Conservation (phyloP, 2,113 vertebrate species). For the Glareola pratincola region DNA sequence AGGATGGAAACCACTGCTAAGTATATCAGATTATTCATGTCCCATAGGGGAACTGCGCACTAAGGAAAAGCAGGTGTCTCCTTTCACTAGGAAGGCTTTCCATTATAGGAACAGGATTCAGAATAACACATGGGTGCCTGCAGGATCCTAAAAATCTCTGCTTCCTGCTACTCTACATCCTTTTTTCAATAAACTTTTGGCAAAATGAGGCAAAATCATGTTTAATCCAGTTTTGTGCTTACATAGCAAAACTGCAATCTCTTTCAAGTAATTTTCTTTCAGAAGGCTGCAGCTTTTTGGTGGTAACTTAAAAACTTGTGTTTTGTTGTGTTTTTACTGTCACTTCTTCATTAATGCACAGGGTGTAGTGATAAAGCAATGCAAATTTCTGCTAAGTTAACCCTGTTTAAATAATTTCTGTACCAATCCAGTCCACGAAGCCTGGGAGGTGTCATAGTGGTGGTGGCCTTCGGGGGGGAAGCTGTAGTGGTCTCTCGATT, state of each 20-base stretch:
- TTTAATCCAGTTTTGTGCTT: neutral
- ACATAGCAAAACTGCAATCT: neutral
- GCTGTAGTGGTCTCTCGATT: neutral
- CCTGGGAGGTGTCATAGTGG: neutral
- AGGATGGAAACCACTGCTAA: conserved; percentile 13
- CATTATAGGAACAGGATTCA: neutral
- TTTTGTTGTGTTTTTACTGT: neutral
- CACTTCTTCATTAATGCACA: neutral
- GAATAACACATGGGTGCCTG: neutral
- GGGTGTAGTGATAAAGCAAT: neutral
- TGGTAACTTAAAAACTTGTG: neutral
- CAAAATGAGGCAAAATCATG: neutral
- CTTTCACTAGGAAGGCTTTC: conserved; percentile 3
- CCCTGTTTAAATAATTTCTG: neutral
- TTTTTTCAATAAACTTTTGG: neutral
- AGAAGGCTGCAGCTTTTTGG: neutral
- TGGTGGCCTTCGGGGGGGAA: neutral
- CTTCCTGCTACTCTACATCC: neutral
- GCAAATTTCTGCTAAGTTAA: neutral
- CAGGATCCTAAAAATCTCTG: neutral
- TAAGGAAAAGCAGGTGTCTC: neutral
- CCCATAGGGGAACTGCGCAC: neutral
- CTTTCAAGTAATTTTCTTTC: neutral
- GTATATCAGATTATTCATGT: neutral
- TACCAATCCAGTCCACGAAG: neutral